Conservation (phyloP, 2,113 vertebrate genomes). For the Rostratula benghalensis region DNA sequence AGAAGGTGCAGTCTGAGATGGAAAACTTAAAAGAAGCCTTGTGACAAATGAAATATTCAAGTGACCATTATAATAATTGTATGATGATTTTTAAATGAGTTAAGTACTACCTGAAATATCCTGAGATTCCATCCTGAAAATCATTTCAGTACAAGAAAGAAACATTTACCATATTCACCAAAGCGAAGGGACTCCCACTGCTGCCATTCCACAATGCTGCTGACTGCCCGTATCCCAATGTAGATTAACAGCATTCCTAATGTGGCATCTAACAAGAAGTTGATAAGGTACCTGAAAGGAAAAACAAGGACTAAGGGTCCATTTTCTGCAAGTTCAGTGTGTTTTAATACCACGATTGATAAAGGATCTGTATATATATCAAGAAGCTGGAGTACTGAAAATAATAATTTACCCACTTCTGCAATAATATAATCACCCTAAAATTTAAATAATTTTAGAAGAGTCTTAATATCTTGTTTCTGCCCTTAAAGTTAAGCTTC, state of each 20-base stretch:
- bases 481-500: background rate
- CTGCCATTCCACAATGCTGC: constrained; percentile 92
- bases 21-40: background rate
- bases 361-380: background rate
- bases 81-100: background rate
- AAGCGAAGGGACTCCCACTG: constrained; percentile 97
- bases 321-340: background rate
- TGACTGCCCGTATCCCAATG: constrained; percentile 86
- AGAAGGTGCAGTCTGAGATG: background rate
- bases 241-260: constrained; percentile 98
- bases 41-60: background rate
- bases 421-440: background rate
- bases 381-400: background rate
- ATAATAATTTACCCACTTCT: background rate
- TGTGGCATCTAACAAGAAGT: constrained; percentile 94
- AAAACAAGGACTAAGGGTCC: background rate
- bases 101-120: background rate
- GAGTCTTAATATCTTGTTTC: background rate
- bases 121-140: background rate
- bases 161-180: constrained; percentile 93
- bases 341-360: background rate
- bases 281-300: constrained; percentile 92
- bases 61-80: background rate
- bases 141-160: background rate
- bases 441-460: background rate